These are phyloP conservation scores for Spisula solida DNA, from an alignment of 2,888 invertebrate species.

Conservation along the genomic window DNA sequence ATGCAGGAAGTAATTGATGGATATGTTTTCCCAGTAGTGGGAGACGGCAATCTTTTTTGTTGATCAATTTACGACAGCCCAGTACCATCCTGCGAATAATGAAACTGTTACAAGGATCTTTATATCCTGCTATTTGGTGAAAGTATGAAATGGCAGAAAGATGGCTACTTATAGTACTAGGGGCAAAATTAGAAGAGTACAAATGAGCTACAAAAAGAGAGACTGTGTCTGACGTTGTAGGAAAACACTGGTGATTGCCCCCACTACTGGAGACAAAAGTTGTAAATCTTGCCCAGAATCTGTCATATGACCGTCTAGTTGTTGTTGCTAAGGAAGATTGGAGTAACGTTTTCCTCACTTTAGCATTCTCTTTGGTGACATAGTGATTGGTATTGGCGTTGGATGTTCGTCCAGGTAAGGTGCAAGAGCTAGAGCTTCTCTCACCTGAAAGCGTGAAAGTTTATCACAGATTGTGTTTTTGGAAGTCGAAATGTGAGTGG, in stretches of 20 bases:
- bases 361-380: constrained; percentile 31
- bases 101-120: constrained; percentile 41
- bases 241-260: too few species aligned
- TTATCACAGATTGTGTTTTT: too few species aligned
- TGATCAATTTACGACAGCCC: constrained; percentile 34
- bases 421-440: too few species aligned
- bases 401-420: too few species aligned
- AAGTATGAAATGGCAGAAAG: constrained; percentile 53
- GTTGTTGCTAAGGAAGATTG: constrained; percentile 2
- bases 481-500: too few species aligned
- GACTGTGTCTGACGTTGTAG: neutral
- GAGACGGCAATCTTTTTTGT: neutral
- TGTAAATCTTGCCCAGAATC: constrained; percentile 35
- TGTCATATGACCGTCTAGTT: constrained; percentile 22
- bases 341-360: constrained; percentile 26
- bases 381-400: too few species aligned
- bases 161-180: constrained; percentile 45
- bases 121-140: constrained; percentile 33
- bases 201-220: constrained; percentile 53
- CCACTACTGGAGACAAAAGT: neutral
- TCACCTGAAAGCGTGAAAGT: too few species aligned
- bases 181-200: neutral
- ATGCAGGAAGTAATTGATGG: neutral
- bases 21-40: constrained; percentile 14
- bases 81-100: constrained; percentile 29